Base-by-base conservation (phyloP, 2,113 vertebrate genomes). In the Gorsachius goisagi region DNA sequence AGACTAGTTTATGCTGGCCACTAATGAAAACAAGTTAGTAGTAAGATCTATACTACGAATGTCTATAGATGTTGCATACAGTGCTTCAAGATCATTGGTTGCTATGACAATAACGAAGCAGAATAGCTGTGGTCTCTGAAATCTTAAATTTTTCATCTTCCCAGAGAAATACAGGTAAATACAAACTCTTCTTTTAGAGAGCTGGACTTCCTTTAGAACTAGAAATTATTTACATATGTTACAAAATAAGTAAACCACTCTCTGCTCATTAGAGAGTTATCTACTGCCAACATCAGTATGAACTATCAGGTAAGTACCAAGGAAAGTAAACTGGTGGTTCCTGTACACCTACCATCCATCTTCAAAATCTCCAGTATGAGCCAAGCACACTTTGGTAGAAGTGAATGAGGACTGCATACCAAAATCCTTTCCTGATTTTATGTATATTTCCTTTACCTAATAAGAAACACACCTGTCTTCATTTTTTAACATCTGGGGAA, bases 91-190 rank as follows among this genome's bases (percentile, higher is more conserved):
- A 92, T 95, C 84, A 92, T 97, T 95, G 95, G 93, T 96, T 96
- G 93, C 91, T 96, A 95, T 95, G 95, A 95, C 94, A 95, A 90
- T 95, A 95, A 93, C 84, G 91, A 90, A 91, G 73, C 35, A 95
- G 80, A 93, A 89, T 81, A 78, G 50, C 55, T 67, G 66, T 73
- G 69, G 64, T 71, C 26, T 85, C 76, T 87, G 86, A 84, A 96
- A 75, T 90, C 60, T 89, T 73, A 35, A 52, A 71, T 78, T 75
- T 95, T 92, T 87, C 44, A 47, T 87, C 56, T 92, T 91, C 47
- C 14, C 21, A 15, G 69, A 68, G 52, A 89, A 84, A 72, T 63
- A 33, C 28, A 81, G 64, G 30, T 71, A 93, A 90, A 93, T 55
- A 47, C 5, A 13, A 80, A 63, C 5, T 81, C 32, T 60, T 71